phyloP scores from a whole-genome alignment of 2,797 vertebrate genomes.

The Eidolon dupreanum region DNA sequence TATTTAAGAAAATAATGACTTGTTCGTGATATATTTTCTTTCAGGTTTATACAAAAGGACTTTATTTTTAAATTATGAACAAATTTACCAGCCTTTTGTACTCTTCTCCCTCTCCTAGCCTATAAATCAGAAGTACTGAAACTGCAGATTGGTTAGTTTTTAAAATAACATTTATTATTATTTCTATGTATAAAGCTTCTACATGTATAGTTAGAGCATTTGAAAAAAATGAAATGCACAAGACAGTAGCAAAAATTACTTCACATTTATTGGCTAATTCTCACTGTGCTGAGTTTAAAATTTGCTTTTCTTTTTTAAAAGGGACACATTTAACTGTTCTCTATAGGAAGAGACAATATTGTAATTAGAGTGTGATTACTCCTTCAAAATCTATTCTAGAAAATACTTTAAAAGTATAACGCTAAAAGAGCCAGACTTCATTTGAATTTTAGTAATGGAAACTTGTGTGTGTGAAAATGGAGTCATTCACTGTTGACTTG shows the following conservation, averaged over 20 bases:
- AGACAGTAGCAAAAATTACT: conserved; percentile 35
- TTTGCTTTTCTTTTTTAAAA: conserved; percentile 59
- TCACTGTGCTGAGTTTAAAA: conserved; percentile 45
- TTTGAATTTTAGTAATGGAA: conserved; percentile 44
- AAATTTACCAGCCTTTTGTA: conserved; percentile 30
- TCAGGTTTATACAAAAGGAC: conserved; percentile 44
- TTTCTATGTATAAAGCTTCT: conserved; percentile 60
- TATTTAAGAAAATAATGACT: conserved; percentile 56
- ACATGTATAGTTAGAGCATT: conserved; percentile 36
- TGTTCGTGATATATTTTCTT: conserved; percentile 38
- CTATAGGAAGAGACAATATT: conserved; percentile 29
- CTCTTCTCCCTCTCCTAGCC: conserved; percentile 17
- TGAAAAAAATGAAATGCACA: conserved; percentile 7
- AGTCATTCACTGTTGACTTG: background rate
- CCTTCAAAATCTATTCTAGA: conserved; percentile 49
- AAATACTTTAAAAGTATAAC: conserved; percentile 44
- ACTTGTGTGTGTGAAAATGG: background rate
- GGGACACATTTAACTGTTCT: conserved; percentile 36
- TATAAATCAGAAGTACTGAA: conserved; percentile 50
- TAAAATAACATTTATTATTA: conserved; percentile 57
- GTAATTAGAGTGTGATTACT: conserved; percentile 6
- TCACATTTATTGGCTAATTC: conserved; percentile 8
- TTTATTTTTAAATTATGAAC: conserved; percentile 57
- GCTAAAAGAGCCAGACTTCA: background rate
- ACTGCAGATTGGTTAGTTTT: conserved; percentile 47